Base-by-base conservation (phyloP, 2,888 invertebrate genomes). In the Apotomis turbidana region DNA sequence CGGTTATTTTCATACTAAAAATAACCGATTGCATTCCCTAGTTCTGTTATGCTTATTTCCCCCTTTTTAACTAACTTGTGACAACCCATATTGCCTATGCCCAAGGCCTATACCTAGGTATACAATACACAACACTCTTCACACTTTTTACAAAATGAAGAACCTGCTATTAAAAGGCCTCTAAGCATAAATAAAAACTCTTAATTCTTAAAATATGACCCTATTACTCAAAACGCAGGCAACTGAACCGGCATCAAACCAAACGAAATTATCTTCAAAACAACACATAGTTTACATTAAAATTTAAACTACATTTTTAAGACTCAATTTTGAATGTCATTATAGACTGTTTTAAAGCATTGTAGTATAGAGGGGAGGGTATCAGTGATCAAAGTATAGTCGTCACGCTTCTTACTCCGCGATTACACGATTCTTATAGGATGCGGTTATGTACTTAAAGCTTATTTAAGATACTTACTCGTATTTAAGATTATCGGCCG, bases 381-480 rank as follows among this genome's bases (percentile, higher is more conserved):
- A 59, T 58, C 58, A 38, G 41, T 36, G n/a, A 49, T 67, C 51
- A 68, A 36, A 46, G 54, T 52, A 44, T 44, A 55, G 44, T 51
- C 44, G 70, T 70, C 64, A 59, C 59, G 70, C 51, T 64, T 9
- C 52, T 64, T 64, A 70, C 13, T 62, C 58, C 58, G 27, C 51
- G 63, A 52, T 64, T 70, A 70, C 70, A 70, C 64, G 63, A 64
- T 70, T 63, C 13, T 13, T 38, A 58, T n/a, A 36, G 27, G 51
- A 38, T 15, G 51, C 8, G 63, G 70, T 49, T 15, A 58, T 70
- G 70, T 64, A 64, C 70, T 64, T 70, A n/a, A 51, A 64, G 52
- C 63, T 70, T 64, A 55, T 70, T 27, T 27, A 27, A 27, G 27
- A 27, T 27, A 27, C 27, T 27, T 27, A 27, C 27, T 27, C 27